Evolutionary conservation across 1,140 invertebrate species (phyloP).

Genomic region (Drosophila sp.): DNA sequence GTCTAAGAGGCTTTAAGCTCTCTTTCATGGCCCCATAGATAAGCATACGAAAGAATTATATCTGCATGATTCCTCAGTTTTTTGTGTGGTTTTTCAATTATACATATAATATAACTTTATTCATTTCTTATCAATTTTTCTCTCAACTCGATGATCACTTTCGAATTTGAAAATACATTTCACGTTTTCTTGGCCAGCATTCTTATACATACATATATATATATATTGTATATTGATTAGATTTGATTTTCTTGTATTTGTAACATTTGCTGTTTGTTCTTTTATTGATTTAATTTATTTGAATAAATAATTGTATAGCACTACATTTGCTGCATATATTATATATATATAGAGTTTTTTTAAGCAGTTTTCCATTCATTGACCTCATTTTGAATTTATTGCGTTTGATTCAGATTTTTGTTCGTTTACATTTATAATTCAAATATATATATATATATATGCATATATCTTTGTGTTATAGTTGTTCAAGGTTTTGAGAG

Average conservation of each 20-base stretch:
- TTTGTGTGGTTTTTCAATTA: constrained; percentile 13
- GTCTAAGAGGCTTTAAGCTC: constrained; percentile 9
- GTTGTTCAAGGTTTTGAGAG: constrained; percentile 54
- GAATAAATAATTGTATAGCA: constrained; percentile 77
- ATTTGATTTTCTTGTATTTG: constrained; percentile 38
- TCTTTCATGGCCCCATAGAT: constrained; percentile 18
- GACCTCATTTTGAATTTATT: constrained; percentile 54
- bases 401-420: constrained; percentile 56
- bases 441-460: constrained; percentile 34
- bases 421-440: constrained; percentile 51
- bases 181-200: constrained; percentile 12
- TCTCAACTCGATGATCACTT: constrained; percentile 26
- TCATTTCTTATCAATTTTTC: constrained; percentile 46
- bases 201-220: constrained; percentile 17
- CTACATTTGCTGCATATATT: constrained; percentile 70
- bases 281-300: constrained; percentile 61
- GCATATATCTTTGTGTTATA: constrained; percentile 60
- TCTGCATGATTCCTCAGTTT: constrained; percentile 19
- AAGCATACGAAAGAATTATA: constrained; percentile 2
- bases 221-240: constrained; percentile 43
- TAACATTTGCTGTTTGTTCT: constrained; percentile 48
- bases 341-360: constrained; percentile 40
- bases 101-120: constrained; percentile 61
- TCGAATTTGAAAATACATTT: constrained; percentile 30
- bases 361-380: constrained; percentile 63